These are phyloP conservation scores for Malurus cyaneus DNA, from an alignment of 2,113 vertebrate species.

Conservation along the genomic window DNA sequence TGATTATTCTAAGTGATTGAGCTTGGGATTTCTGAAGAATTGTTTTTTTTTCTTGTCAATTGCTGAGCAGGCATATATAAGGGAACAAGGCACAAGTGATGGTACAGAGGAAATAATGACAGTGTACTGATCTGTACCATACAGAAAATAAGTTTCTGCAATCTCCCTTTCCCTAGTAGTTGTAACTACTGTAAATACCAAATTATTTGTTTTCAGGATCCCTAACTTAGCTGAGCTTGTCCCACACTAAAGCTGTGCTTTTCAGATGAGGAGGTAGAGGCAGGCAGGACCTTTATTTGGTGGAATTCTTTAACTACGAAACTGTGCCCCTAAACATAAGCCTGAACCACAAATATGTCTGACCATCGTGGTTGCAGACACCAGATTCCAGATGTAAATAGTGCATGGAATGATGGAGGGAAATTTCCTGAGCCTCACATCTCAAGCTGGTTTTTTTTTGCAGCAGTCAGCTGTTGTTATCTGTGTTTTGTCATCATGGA, in stretches of 20 bases:
- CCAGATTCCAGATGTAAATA: background rate
- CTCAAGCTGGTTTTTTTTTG: background rate
- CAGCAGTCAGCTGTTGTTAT: background rate
- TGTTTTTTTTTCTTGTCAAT: background rate
- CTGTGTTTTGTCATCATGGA: background rate
- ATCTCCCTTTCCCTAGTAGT: background rate
- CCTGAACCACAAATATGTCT: background rate
- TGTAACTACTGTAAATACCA: background rate
- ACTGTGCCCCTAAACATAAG: background rate
- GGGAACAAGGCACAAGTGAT: background rate
- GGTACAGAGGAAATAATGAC: background rate
- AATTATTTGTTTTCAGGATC: background rate
- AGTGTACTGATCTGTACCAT: background rate
- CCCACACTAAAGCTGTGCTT: background rate
- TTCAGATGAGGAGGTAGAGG: background rate
- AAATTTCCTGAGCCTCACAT: background rate
- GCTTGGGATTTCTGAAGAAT: background rate
- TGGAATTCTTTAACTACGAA: background rate
- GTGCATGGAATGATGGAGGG: background rate
- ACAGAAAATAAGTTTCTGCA: background rate
- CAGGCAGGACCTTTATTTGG: background rate
- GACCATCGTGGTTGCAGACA: background rate
- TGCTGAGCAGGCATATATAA: background rate
- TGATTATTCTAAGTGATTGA: background rate
- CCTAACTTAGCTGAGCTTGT: background rate